Conservation (phyloP, 1,140 invertebrate genomes). For the Mizuhopecten yessoensis region DNA sequence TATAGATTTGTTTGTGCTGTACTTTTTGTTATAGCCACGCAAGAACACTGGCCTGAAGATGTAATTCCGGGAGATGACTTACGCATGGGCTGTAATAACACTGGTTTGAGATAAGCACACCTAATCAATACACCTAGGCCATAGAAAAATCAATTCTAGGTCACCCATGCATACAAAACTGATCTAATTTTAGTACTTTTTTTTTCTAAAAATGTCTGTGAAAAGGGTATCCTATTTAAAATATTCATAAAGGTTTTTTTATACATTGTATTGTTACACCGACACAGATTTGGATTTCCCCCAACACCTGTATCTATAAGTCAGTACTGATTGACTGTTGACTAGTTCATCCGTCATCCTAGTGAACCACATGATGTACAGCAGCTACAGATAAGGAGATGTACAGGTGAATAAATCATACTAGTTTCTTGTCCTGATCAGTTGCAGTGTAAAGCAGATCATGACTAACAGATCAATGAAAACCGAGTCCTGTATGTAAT, state of each 20-base stretch:
- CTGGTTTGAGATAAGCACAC: background rate
- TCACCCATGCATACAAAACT: slow-evolving; percentile 6
- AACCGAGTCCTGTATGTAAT: background rate
- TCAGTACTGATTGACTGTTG: background rate
- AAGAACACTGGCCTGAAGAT: background rate
- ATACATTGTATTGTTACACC: background rate
- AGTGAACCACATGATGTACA: background rate
- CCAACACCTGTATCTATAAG: background rate
- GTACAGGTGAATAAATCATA: background rate
- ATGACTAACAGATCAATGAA: background rate
- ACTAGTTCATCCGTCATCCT: background rate
- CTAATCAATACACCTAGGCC: background rate
- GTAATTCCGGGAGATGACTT: slow-evolving; percentile 26
- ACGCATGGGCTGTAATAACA: background rate
- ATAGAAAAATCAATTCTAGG: background rate
- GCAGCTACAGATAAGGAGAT: background rate
- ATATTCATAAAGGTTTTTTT: background rate
- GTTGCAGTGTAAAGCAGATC: background rate
- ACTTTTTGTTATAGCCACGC: background rate
- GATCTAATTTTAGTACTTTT: background rate
- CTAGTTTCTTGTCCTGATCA: background rate
- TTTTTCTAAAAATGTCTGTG: background rate
- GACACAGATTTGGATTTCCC: background rate
- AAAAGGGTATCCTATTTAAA: background rate
- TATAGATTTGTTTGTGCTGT: background rate